phyloP scores from a whole-genome alignment of 1,140 invertebrate species.

The Drosophila truncata region DNA sequence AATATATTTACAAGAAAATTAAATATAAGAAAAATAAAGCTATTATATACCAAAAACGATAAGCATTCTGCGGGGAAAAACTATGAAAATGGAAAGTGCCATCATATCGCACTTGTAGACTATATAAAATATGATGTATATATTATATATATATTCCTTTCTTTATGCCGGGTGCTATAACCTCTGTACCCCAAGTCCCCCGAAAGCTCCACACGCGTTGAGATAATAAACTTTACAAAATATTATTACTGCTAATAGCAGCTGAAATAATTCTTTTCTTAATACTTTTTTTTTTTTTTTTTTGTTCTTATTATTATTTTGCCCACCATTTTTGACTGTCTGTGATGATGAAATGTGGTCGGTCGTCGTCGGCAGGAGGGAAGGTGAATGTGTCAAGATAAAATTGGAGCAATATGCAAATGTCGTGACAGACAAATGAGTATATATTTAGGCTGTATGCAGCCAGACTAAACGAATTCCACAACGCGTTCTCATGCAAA shows the following conservation, averaged over 20 bases:
- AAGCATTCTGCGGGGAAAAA: neutral
- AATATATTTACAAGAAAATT: neutral
- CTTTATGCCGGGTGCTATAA: neutral
- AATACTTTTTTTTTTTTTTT: neutral
- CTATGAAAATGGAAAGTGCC: slow-evolving; percentile 43
- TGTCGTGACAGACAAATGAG: slow-evolving; percentile 57
- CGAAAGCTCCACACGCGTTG: slow-evolving; percentile 4
- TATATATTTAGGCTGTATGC: slow-evolving; percentile 26
- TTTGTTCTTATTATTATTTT: slow-evolving; percentile 4
- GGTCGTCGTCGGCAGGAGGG: neutral
- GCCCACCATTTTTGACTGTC: slow-evolving; percentile 34
- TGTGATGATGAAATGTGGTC: slow-evolving; percentile 22
- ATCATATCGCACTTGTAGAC: neutral
- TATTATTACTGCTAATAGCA: slow-evolving; percentile 74
- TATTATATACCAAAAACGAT: neutral
- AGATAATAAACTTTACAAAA: slow-evolving; percentile 71
- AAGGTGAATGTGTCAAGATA: slow-evolving; percentile 50
- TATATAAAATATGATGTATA: neutral
- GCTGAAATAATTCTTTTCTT: slow-evolving; percentile 43
- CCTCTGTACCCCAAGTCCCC: slow-evolving; percentile 2
- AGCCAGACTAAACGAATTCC: slow-evolving; percentile 7
- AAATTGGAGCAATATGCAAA: slow-evolving; percentile 79
- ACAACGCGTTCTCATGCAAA: slow-evolving; percentile 5
- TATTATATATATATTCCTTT: slow-evolving; percentile 15
- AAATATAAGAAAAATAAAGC: neutral